Conservation (phyloP, 2,888 invertebrate genomes). For the Metacarcinus magister region DNA sequence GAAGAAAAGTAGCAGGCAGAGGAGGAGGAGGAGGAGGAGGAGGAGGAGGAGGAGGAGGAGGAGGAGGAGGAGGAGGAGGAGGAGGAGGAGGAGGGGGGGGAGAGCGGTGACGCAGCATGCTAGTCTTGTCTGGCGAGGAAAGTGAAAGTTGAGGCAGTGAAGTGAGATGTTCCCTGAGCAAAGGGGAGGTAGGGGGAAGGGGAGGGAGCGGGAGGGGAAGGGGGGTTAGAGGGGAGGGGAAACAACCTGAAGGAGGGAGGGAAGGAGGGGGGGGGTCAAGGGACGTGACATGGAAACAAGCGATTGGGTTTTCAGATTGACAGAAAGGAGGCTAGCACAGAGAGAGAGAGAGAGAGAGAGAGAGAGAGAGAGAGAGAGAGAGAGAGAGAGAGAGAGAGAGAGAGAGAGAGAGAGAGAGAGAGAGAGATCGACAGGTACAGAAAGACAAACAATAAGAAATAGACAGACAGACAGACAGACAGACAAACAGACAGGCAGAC, state of each 20-base stretch:
- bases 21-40: conserved; percentile 13
- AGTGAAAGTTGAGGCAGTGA: conserved; percentile 62
- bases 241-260: background rate
- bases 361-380: conserved; percentile 71
- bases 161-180: conserved; percentile 28
- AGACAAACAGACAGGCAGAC: background rate
- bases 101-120: conserved; percentile 42
- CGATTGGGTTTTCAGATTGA: conserved; percentile 50
- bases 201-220: background rate
- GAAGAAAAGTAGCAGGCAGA: conserved; percentile 54
- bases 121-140: conserved; percentile 40
- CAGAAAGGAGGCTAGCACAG: conserved; percentile 30
- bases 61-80: background rate
- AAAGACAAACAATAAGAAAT: background rate
- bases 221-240: background rate
- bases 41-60: conserved; percentile 30
- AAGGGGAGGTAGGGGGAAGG: background rate
- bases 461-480: background rate
- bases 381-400: conserved; percentile 72
- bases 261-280: background rate
- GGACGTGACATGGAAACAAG: conserved; percentile 52
- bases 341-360: conserved; percentile 67
- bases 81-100: background rate
- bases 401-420: conserved; percentile 74
- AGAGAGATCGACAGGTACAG: conserved; percentile 52